Percentiles rank a stretch among this genome's conserved stretches.
These are phyloP conservation scores for Propithecus coquereli DNA, from an alignment of 2,113 vertebrate species.

Conservation along the genomic window DNA sequence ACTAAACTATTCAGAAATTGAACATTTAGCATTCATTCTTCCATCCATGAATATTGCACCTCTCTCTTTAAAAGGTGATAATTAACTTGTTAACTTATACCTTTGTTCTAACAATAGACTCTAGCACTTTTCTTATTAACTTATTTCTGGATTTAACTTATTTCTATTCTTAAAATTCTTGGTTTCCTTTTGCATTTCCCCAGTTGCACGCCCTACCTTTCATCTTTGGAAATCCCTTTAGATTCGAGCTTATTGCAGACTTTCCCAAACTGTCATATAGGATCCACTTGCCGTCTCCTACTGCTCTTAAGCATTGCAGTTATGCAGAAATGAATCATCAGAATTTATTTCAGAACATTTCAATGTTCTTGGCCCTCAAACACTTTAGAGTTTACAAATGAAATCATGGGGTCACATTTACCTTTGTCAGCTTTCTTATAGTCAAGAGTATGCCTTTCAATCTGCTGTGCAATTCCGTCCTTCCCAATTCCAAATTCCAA, in stretches of 20 bases:
- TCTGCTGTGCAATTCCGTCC: conserved; percentile 38
- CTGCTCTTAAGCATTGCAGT: neutral
- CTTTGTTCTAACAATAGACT: neutral
- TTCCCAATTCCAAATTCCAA: conserved; percentile 42
- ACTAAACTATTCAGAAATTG: neutral
- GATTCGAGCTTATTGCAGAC: neutral
- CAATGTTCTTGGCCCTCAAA: neutral
- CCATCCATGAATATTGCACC: neutral
- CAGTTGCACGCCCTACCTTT: neutral
- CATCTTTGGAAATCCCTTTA: neutral
- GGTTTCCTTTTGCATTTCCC: neutral
- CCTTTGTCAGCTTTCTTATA: conserved; percentile 36
- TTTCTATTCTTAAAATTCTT: conserved; percentile 14
- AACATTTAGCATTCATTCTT: neutral
- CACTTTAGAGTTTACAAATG: conserved; percentile 32
- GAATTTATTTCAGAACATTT: conserved; percentile 21
- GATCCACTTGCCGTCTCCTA: neutral
- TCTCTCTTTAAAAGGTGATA: neutral
- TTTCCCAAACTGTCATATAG: neutral
- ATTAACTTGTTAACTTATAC: neutral
- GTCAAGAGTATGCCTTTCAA: conserved; percentile 27
- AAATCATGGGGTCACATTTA: conserved; percentile 30
- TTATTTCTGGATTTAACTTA: conserved; percentile 12
- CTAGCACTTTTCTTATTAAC: neutral
- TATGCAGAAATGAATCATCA: conserved; percentile 26